phyloP scores from a whole-genome alignment of 2,113 vertebrate genomes.

The Vireo altiloquus region DNA sequence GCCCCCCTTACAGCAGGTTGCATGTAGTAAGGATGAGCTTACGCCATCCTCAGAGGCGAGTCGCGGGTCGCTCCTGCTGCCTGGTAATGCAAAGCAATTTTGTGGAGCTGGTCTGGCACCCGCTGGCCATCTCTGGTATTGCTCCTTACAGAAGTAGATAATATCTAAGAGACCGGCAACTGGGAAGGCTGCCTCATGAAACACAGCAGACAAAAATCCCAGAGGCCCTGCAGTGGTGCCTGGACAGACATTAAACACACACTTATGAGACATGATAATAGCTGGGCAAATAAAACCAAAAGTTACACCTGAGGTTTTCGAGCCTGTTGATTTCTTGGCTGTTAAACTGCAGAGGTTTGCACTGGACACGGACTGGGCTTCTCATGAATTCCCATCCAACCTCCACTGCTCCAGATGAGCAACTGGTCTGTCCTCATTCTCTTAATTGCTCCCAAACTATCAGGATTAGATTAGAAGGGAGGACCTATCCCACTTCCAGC shows the following conservation, averaged over 20 bases:
- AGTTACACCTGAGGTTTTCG: background rate
- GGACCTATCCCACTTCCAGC: background rate
- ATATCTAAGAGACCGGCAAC: no score
- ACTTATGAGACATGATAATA: background rate
- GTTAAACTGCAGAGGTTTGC: background rate
- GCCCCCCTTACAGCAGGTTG: background rate
- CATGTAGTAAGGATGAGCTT: rapidly evolving
- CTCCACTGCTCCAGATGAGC: background rate
- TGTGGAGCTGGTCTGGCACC: constrained; percentile 50
- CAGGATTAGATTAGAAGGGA: background rate
- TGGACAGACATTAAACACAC: background rate
- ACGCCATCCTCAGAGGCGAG: background rate
- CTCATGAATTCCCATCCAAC: background rate
- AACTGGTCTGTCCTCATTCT: background rate
- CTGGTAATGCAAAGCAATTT: rapidly evolving
- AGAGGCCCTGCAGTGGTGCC: background rate
- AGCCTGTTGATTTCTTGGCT: background rate
- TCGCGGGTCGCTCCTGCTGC: background rate
- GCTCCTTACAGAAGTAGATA: background rate
- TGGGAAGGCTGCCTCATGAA: background rate
- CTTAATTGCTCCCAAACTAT: background rate
- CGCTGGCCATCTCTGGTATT: background rate
- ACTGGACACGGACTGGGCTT: background rate
- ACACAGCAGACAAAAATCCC: background rate
- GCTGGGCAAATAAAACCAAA: background rate